Evolutionary conservation across 2,888 invertebrate genomes (phyloP), one percentile per base, ranked within the genome.

Genomic region (Drosophila imparisetae): DNA sequence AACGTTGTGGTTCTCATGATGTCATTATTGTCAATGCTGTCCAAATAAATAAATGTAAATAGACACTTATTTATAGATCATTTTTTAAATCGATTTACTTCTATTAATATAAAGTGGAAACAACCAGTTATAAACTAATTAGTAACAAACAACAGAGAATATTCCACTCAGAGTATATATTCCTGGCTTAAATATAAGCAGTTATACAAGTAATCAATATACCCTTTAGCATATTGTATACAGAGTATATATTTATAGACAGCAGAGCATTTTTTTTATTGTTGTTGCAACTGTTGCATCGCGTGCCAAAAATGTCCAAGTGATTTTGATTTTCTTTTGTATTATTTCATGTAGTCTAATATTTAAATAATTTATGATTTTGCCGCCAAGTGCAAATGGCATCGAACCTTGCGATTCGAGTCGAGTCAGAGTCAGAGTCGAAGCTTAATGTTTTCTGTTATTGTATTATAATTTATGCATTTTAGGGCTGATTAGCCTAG

Each of bases 381-480:
- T 59, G 64, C 50, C 36, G 76, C 27, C 76, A 77, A 76, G 68
- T 73, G 76, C 76, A 66, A 77, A 57, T 21, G 70, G 66, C 75
- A 66, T 59, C 70, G 66, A 66, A 71, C 74, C 63, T 66, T 72
- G 49, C 29, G 24, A 49, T 59, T 50, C 52, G 62, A 66, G 30
- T 55, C 62, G 15, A 45, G 15, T 45, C 45, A 45, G 15, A 45
- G 13, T 45, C 45, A 45, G 45, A 62, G 45, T 53, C 34, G 48
- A 32, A 69, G 24, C 38, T 42, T 69, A 15, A 45, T 54, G 61
- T 66, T 64, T 36, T 13, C 50, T 62, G 32, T 76, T 76, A 55
- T 74, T 66, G 68, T 64, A 54, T 66, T 69, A 74, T 77, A 80
- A 79, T 80, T 79, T 77, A 80, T 80, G 74, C 80, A 68, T 57